Evolutionary conservation across 2,113 vertebrate genomes (phyloP).

Genomic region (Narcine bancroftii): DNA sequence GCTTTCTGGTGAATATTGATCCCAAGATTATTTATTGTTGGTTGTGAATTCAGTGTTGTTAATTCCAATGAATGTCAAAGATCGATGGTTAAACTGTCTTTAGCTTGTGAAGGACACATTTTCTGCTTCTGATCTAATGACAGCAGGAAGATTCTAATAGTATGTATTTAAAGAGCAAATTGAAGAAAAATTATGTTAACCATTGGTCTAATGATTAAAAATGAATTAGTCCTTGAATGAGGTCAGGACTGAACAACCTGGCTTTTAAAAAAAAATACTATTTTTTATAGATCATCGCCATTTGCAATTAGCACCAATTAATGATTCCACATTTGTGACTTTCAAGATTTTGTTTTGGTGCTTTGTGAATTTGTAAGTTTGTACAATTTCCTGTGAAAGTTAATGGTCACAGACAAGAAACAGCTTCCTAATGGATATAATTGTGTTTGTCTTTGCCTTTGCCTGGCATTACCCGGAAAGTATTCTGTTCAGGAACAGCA

Average conservation of each 20-base stretch:
- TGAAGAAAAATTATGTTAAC: not conserved
- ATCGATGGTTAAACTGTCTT: too few relatives aligned
- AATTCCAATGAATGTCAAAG: too few relatives aligned
- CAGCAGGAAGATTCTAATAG: not conserved
- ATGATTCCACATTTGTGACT: not conserved
- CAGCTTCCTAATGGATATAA: not conserved
- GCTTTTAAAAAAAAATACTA: too few relatives aligned
- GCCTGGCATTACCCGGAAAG: not conserved
- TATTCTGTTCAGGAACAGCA: not conserved
- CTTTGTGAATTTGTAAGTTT: not conserved
- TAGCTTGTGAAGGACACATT: too few relatives aligned
- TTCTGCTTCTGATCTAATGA: too few relatives aligned
- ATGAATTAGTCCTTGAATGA: not conserved
- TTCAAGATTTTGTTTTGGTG: not conserved
- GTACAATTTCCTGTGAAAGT: not conserved
- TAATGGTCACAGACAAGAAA: not conserved
- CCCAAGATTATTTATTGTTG: too few relatives aligned
- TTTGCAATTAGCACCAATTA: not conserved
- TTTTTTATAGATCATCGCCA: too few relatives aligned
- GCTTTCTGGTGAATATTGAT: too few relatives aligned
- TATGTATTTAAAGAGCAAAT: not conserved
- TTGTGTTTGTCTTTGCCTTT: not conserved
- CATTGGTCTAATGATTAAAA: not conserved
- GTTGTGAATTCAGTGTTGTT: too few relatives aligned
- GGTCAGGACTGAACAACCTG: not conserved